A percentile compares a stretch with the other conserved stretches of the same genome.
These are phyloP conservation scores for Heterocephalus glaber DNA, from an alignment of 2,113 vertebrate genomes.

Conservation along the genomic window DNA sequence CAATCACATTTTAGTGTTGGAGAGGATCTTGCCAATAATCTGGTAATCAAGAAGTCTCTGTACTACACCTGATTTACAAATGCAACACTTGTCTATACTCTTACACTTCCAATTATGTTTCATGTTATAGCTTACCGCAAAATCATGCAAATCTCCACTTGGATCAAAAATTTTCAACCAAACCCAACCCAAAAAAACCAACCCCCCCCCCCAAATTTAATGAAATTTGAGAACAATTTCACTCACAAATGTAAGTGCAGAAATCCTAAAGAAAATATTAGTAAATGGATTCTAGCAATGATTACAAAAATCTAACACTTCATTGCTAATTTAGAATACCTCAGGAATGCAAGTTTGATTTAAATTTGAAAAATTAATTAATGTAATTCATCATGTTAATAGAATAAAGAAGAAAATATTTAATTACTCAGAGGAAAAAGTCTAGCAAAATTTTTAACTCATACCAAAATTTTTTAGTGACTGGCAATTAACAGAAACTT, in stretches of 20 bases:
- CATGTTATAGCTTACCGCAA: neutral
- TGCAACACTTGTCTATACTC: neutral
- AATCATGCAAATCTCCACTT: neutral
- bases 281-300: neutral
- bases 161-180: neutral
- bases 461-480: neutral
- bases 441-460: conserved; percentile 31
- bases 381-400: neutral
- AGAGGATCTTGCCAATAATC: neutral
- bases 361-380: conserved; percentile 13
- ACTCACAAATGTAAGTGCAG: neutral
- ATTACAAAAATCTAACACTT: neutral
- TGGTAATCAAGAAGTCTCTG: neutral
- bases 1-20: neutral
- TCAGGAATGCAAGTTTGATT: neutral
- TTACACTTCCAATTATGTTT: neutral
- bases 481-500: neutral
- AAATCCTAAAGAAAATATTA: neutral
- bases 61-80: neutral
- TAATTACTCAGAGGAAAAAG: neutral
- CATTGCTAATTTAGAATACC: neutral
- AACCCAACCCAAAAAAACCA: no score
- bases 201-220: neutral
- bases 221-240: neutral
- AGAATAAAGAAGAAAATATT: neutral